phyloP scores from a whole-genome alignment of 1,140 invertebrate species.

The Pissodes strobi region DNA sequence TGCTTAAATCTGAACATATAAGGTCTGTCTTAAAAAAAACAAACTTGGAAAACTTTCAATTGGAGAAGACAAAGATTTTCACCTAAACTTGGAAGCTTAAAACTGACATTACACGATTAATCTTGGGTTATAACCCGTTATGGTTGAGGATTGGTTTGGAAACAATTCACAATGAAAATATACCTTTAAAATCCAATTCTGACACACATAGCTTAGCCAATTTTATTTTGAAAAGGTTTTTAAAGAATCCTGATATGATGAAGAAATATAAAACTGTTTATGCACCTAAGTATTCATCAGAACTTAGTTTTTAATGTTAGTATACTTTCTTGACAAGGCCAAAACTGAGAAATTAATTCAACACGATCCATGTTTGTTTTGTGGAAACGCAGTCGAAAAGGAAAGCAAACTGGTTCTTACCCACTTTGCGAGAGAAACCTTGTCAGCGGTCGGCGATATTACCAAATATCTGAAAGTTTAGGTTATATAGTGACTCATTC shows the following conservation, averaged over 20 bases:
- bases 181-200: conserved; percentile 76
- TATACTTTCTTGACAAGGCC: conserved; percentile 86
- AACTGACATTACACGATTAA: conserved; percentile 74
- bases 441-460: conserved; percentile 85
- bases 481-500: conserved; percentile 78
- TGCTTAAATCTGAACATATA: conserved; percentile 65
- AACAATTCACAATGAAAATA: conserved; percentile 77
- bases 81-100: conserved; percentile 79
- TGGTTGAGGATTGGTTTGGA: conserved; percentile 90
- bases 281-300: conserved; percentile 64
- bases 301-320: conserved; percentile 76
- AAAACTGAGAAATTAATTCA: conserved; percentile 78
- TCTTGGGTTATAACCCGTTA: conserved; percentile 87
- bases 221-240: conserved; percentile 74
- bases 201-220: conserved; percentile 77
- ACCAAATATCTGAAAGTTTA: conserved; percentile 75
- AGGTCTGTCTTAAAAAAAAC: conserved; percentile 63
- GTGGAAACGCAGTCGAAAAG: conserved; percentile 78
- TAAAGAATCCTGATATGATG: conserved; percentile 68
- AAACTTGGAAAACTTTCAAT: conserved; percentile 69
- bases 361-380: conserved; percentile 81
- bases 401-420: conserved; percentile 79
- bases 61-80: conserved; percentile 70
- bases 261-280: conserved; percentile 67
- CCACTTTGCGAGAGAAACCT: conserved; percentile 74